Evolutionary conservation across 1,140 invertebrate species (phyloP), one percentile per base, ranked within the genome.

Genomic region (Subanguina moxae): DNA sequence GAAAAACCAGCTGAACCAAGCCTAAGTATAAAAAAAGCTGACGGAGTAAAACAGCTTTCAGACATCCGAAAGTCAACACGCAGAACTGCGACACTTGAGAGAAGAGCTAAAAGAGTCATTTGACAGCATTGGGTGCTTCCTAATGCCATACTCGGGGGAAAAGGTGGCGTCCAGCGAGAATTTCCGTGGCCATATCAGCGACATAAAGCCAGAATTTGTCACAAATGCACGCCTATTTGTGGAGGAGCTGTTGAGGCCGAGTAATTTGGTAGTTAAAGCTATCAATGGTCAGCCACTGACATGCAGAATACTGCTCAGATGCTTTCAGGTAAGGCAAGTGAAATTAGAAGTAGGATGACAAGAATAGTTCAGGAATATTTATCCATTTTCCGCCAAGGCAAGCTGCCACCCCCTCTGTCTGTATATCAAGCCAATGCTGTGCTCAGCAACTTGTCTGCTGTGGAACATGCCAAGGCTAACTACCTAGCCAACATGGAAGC

Each of bases 121-220:
- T 85, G 88, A 89, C 15, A 90, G 94, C 78, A 94, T 98, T 73
- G 89, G 90, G 9, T 97, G 94, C 83, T 98, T 94, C 84, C 85
- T 99, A 45, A 90, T 99, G 90, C 95, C 95, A 15, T 94, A 98
- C 87, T 95, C 95, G 0, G 95, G 95, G 17, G 87, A 96, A 0
- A 90, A 89, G 82, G 95, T 98, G 21, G 93, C 94, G 48, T 95
- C 92, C 15, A 94, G 92, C 87, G 90, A 62, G 15, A 25, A 62
- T 7, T 98, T 97, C 84, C 92, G 97, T 85, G 95, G 95, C n/a
- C 86, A 90, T 57, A 71, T 80, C 23, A 75, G 73, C 94, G 97
- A 82, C 30, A 97, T 99, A 81, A 93, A 97, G 83, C 65, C 84
- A 1, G 92, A 95, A 65, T 99, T 99, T 82, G 92, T 93, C 80